These are phyloP conservation scores for Aphodius granarius DNA, from an alignment of 2,888 invertebrate species.

Conservation along the genomic window DNA sequence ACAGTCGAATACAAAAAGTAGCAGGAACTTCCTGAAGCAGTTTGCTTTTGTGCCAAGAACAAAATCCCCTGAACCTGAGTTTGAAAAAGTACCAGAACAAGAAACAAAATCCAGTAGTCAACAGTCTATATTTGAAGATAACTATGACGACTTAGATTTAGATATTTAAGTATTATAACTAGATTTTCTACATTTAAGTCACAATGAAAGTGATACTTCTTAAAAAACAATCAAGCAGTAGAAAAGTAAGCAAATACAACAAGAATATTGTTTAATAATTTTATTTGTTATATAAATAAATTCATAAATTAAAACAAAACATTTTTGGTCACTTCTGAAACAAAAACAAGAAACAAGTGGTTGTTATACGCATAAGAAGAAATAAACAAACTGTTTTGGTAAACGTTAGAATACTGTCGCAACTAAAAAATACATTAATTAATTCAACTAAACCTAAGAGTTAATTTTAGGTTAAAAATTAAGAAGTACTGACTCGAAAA, in stretches of 20 bases:
- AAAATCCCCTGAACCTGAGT: constrained; percentile 8
- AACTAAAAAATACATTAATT: constrained; percentile 9
- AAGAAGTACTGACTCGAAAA: constrained; percentile 3
- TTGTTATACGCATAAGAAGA: background rate
- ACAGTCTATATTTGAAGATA: constrained; percentile 53
- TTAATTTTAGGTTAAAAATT: background rate
- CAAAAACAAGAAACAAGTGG: background rate
- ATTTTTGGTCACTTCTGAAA: background rate
- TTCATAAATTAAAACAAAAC: constrained; percentile 6
- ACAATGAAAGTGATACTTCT: background rate
- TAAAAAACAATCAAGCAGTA: background rate
- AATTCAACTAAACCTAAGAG: background rate
- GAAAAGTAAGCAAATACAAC: too few relatives aligned
- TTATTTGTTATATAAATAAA: constrained; percentile 11
- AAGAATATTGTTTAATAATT: background rate
- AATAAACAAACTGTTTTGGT: background rate
- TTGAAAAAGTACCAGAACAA: background rate
- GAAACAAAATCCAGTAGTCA: background rate
- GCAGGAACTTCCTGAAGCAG: constrained; percentile 10
- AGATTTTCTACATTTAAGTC: background rate
- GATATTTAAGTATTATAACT: constrained; percentile 25
- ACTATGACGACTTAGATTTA: constrained; percentile 59
- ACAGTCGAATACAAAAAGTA: constrained; percentile 34
- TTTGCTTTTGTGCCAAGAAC: constrained; percentile 20
- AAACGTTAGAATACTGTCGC: constrained; percentile 10